Percentiles rank a stretch among this genome's conserved stretches.
phyloP scores from a whole-genome alignment of 64 coral and sea anemone genomes.

The Pachyseris speciosa region DNA sequence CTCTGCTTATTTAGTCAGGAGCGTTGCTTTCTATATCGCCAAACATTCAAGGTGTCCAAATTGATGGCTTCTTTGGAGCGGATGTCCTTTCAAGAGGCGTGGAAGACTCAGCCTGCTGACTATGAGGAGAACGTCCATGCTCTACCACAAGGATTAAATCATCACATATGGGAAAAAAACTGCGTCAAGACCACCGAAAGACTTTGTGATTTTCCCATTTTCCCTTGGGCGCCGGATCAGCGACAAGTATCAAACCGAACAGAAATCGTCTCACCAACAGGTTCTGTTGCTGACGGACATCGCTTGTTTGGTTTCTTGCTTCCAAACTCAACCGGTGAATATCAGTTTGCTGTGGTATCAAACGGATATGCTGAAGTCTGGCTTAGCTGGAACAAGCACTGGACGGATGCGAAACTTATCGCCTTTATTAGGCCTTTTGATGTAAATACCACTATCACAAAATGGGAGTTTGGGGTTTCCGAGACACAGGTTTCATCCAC shows the following conservation, averaged over 20 bases:
- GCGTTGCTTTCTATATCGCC: neutral
- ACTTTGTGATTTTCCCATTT: slow-evolving; percentile 29
- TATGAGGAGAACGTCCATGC: neutral
- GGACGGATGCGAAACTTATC: neutral
- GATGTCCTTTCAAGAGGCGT: neutral
- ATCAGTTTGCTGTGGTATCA: slow-evolving; percentile 1
- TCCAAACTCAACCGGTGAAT: neutral
- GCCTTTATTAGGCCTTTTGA: neutral
- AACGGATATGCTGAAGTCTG: slow-evolving; percentile 9
- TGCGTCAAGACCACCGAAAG: neutral
- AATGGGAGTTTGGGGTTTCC: neutral
- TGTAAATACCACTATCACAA: neutral
- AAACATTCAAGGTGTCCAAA: neutral
- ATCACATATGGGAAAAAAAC: slow-evolving; percentile 21
- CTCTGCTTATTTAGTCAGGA: neutral
- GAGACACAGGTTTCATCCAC: neutral
- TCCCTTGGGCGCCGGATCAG: slow-evolving; percentile 14
- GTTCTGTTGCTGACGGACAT: neutral
- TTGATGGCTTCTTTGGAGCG: neutral
- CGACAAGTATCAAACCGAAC: neutral
- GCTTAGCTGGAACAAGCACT: neutral
- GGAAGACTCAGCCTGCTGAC: neutral
- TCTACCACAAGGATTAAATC: neutral
- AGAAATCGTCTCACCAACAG: neutral
- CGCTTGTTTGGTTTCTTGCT: neutral